Conservation (phyloP, 2,797 vertebrate genomes). For the Rhadinocentrus ornatus region DNA sequence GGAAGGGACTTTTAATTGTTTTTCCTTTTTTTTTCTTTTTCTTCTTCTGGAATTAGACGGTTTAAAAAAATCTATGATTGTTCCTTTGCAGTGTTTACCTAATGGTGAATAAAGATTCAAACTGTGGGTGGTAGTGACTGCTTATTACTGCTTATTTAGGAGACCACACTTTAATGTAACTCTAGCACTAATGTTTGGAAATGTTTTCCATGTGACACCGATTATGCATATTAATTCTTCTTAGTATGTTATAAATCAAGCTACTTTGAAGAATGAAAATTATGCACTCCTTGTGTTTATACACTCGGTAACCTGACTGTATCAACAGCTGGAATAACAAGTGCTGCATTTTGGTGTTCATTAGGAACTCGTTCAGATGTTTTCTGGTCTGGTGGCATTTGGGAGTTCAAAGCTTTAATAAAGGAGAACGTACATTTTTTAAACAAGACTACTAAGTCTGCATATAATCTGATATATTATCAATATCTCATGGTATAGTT, state of each 20-base stretch:
- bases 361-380: constrained; percentile 81
- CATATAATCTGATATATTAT: constrained; percentile 33
- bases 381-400: constrained; percentile 78
- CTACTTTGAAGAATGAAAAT: constrained; percentile 75
- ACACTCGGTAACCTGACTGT: constrained; percentile 76
- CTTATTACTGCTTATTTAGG: constrained; percentile 35
- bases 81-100: constrained; percentile 81
- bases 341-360: constrained; percentile 79
- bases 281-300: constrained; percentile 73
- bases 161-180: constrained; percentile 42
- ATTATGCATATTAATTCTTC: constrained; percentile 75
- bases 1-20: constrained; percentile 88
- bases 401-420: constrained; percentile 76
- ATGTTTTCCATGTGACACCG: constrained; percentile 70
- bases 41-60: constrained; percentile 86
- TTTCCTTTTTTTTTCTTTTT: constrained; percentile 76
- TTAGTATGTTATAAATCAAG: constrained; percentile 73
- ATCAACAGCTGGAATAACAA: constrained; percentile 86
- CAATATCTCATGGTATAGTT: constrained; percentile 46
- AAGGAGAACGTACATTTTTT: constrained; percentile 54
- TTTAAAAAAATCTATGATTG: constrained; percentile 76
- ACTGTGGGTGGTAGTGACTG: constrained; percentile 72
- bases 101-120: constrained; percentile 65
- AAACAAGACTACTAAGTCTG: constrained; percentile 15
- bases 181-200: constrained; percentile 56